These are phyloP conservation scores for Leuciscus waleckii DNA, from an alignment of 2,797 vertebrate genomes.

Conservation along the genomic window DNA sequence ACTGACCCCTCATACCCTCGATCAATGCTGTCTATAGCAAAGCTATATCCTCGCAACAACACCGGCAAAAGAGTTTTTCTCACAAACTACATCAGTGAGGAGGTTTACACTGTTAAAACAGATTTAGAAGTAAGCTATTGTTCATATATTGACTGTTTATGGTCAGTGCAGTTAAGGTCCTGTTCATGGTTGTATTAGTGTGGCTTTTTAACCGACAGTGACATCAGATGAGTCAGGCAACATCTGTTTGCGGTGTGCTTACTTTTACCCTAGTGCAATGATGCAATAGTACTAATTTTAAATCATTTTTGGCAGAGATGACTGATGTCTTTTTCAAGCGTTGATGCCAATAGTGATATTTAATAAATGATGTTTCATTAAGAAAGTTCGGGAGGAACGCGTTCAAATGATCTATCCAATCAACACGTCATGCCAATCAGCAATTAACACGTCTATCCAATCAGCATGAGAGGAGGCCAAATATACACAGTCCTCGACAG, in stretches of 20 bases:
- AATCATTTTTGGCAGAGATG: slow-evolving; percentile 4
- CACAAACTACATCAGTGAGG: background rate
- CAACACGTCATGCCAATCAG: too few species aligned
- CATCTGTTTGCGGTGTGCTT: slow-evolving; percentile 35
- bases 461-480: too few species aligned
- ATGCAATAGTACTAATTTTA: slow-evolving; percentile 36
- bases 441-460: too few species aligned
- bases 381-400: too few species aligned
- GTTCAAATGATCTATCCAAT: too few species aligned
- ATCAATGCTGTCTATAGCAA: slow-evolving; percentile 26
- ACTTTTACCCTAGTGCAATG: slow-evolving; percentile 15
- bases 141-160: slow-evolving; percentile 5
- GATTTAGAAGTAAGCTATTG: background rate
- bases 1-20: slow-evolving; percentile 31
- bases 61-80: background rate
- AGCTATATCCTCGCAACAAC: background rate
- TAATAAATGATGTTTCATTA: background rate
- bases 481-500: too few species aligned
- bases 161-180: slow-evolving; percentile 20
- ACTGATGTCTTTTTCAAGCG: background rate
- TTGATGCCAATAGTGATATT: slow-evolving; percentile 2
- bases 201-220: slow-evolving; percentile 25
- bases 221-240: slow-evolving; percentile 38
- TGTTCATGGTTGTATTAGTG: background rate
- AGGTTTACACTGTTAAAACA: background rate